A percentile compares a stretch with the other conserved stretches of the same genome.
Evolutionary conservation across 2,113 vertebrate species (phyloP).

Genomic region (Tychaedon coryphoeus): DNA sequence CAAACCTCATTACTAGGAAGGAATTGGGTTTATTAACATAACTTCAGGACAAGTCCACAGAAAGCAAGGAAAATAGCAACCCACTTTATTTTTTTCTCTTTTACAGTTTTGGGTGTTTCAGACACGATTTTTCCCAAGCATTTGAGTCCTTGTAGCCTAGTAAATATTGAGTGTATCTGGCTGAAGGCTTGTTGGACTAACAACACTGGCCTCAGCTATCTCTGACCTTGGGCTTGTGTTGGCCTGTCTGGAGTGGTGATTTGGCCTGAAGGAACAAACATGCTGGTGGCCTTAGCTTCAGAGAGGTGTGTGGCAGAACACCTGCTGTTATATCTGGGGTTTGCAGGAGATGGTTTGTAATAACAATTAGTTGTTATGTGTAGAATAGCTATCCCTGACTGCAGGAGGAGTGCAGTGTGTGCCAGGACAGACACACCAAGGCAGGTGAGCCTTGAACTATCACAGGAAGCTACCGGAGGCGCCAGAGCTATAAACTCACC

Average conservation of each 20-base stretch:
- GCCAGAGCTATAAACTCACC: neutral
- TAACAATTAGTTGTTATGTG: neutral
- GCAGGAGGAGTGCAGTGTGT: rapidly evolving
- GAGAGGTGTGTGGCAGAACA: neutral
- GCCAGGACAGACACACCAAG: rapidly evolving
- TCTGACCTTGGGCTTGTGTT: neutral
- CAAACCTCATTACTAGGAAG: neutral
- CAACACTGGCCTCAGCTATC: neutral
- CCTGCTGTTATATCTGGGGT: neutral
- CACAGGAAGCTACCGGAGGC: neutral
- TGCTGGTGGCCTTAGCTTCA: neutral
- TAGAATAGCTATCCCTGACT: too few relatives aligned
- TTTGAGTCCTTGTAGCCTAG: neutral
- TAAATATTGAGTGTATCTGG: neutral
- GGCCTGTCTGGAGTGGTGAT: neutral
- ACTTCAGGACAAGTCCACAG: neutral
- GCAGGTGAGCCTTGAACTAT: neutral
- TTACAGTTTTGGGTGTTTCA: neutral
- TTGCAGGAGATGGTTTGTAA: neutral
- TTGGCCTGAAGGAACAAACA: neutral
- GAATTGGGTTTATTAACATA: neutral
- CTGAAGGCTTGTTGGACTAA: neutral
- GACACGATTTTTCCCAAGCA: rapidly evolving
- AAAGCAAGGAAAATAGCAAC: neutral
- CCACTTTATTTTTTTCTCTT: neutral